phyloP scores from a whole-genome alignment of 2,113 vertebrate species.

The Phoxinus phoxinus region DNA sequence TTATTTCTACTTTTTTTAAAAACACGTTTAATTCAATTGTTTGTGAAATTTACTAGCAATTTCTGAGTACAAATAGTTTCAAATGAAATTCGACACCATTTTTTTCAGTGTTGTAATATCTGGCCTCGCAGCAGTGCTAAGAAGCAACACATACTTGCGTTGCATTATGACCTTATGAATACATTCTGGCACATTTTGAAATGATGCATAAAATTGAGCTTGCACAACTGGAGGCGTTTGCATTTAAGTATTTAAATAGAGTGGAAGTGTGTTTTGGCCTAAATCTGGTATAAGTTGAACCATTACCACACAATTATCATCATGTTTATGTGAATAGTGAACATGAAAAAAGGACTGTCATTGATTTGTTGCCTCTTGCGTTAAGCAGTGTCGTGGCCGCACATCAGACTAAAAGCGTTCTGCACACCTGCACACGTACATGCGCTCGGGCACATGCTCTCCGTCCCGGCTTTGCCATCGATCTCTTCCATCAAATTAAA shows the following conservation, averaged over 20 bases:
- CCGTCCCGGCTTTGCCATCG: constrained; percentile 64
- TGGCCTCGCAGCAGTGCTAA: background rate
- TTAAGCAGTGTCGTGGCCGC: background rate
- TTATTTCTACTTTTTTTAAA: no score
- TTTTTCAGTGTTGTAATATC: no score
- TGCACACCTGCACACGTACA: background rate
- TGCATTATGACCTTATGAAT: background rate
- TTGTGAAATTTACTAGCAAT: no score
- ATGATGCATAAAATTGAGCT: constrained; percentile 1
- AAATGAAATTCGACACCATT: no score
- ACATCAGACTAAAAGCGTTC: background rate
- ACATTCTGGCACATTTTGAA: background rate
- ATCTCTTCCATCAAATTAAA: constrained; percentile 75
- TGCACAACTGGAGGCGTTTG: background rate
- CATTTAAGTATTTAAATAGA: background rate
- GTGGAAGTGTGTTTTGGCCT: background rate
- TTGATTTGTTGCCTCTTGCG: background rate
- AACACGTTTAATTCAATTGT: no score
- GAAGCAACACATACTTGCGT: background rate
- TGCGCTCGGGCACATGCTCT: constrained; percentile 45
- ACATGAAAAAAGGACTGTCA: background rate
- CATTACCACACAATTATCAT: background rate
- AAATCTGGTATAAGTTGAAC: background rate
- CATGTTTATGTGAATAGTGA: background rate
- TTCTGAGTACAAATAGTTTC: no score